A percentile compares a stretch with the other conserved stretches of the same genome.
phyloP scores from a whole-genome alignment of 1,140 invertebrate genomes.

The Euwallacea fornicatus region DNA sequence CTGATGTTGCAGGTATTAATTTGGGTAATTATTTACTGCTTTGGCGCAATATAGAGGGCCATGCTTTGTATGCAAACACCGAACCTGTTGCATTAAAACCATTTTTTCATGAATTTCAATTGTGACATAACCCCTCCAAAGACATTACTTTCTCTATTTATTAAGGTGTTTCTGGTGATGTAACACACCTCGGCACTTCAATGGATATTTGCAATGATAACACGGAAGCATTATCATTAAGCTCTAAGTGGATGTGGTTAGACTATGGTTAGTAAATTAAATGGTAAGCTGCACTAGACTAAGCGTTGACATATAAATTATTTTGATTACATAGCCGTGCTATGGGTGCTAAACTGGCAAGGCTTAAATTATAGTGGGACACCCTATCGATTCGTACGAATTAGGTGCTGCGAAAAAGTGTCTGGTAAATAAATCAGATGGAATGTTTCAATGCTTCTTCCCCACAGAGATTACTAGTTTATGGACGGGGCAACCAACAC shows the following conservation, averaged over 20 bases:
- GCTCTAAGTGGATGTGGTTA: conserved; percentile 8
- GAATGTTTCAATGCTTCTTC: neutral
- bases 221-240: conserved; percentile 2
- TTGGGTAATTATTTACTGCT: conserved; percentile 15
- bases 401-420: too few relatives aligned
- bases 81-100: too few relatives aligned
- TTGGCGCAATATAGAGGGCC: too few relatives aligned
- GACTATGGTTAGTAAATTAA: conserved; percentile 11
- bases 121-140: too few relatives aligned
- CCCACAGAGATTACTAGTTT: neutral
- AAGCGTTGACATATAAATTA: conserved; percentile 16
- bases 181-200: too few relatives aligned
- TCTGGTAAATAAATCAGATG: too few relatives aligned
- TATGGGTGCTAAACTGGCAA: neutral
- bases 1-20: conserved; percentile 7
- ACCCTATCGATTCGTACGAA: too few relatives aligned
- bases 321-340: conserved; percentile 4
- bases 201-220: neutral
- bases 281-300: conserved; percentile 6
- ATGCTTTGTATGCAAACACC: too few relatives aligned
- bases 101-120: too few relatives aligned
- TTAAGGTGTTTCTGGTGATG: too few relatives aligned
- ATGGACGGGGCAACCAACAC: neutral
- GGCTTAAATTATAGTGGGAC: neutral
- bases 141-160: too few relatives aligned